Base-by-base conservation (phyloP, 2,888 invertebrate genomes). In the Petrolisthes cinctipes region DNA sequence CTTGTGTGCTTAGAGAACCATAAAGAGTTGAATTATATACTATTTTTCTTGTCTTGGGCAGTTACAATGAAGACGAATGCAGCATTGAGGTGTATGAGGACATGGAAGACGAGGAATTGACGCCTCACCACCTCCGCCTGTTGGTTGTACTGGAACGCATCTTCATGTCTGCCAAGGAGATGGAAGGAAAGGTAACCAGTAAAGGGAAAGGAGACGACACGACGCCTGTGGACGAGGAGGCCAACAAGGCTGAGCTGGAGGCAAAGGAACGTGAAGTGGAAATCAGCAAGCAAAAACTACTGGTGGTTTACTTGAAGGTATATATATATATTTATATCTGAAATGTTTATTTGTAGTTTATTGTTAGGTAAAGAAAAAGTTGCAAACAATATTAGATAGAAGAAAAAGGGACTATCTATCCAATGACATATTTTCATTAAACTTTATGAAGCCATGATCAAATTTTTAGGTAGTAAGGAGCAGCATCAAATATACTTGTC, bases 281-380 rank as follows among this genome's bases (percentile, higher is more conserved):
- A 68, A 82, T 91, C 20, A 86, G 71, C 68, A 93, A 93, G 90
- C 93, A 93, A 88, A 93, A 92, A 91, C 92, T 92, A 66, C 91
- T 93, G 51, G 95, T 97, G 0, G 95, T 95, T 82, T 97, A 96
- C 92, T 93, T 97, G 0, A 94, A 95, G 93, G 96, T 89, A 68
- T 76, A 78, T 86, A 37, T 37, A 37, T 37, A 37, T 37, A 37
- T 37, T 37, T 37, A 37, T 37, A 37, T 37, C 37, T 37, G 37
- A 37, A 37, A 37, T 37, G 37, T 37, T 37, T 37, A 37, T 2
- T 37, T 37, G 37, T 37, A 37, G 37, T 37, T 37, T 37, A 37
- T 37, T 37, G 37, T 37, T 37, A 37, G 37, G 37, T 37, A 37
- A 37, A 37, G 37, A 37, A 37, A 37, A 37, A 37, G 37, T 37